A percentile compares a stretch with the other conserved stretches of the same genome.
Evolutionary conservation across 2,113 vertebrate genomes (phyloP).

Genomic region (Balaeniceps rex): DNA sequence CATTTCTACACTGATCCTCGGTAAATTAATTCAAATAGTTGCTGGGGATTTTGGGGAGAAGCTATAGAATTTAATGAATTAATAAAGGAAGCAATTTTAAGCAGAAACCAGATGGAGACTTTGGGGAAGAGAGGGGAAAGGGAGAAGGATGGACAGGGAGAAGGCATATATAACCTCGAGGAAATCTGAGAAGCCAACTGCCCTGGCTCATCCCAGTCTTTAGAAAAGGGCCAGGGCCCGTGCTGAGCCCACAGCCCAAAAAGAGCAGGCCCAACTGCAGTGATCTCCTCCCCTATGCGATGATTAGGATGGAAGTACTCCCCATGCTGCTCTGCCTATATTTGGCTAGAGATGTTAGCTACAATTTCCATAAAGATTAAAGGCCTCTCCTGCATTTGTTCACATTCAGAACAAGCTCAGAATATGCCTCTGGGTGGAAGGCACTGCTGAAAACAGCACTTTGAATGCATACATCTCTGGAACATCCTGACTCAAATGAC

Average conservation of each 20-base stretch:
- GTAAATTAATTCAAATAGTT: neutral
- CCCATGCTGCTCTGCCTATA: neutral
- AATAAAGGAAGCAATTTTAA: neutral
- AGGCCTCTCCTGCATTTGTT: conserved; percentile 2
- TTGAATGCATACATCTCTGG: neutral
- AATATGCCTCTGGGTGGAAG: conserved; percentile 34
- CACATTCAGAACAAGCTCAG: neutral
- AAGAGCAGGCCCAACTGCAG: neutral
- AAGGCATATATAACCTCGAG: neutral
- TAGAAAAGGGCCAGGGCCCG: neutral
- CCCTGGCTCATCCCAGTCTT: neutral
- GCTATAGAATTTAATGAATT: neutral
- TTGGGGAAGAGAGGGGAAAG: neutral
- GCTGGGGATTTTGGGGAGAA: neutral
- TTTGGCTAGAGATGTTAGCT: neutral
- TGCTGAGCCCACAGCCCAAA: neutral
- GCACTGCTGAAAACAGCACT: conserved; percentile 56
- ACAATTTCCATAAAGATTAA: conserved; percentile 1
- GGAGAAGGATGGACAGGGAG: neutral
- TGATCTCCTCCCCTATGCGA: accelerated
- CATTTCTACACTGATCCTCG: neutral
- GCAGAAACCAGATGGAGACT: neutral
- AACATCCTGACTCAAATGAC: conserved; percentile 23
- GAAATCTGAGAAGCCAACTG: neutral
- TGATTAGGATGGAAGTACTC: neutral